These are phyloP conservation scores for Acrocyrtus sp. DNA, from an alignment of 2,888 invertebrate species.

Conservation along the genomic window DNA sequence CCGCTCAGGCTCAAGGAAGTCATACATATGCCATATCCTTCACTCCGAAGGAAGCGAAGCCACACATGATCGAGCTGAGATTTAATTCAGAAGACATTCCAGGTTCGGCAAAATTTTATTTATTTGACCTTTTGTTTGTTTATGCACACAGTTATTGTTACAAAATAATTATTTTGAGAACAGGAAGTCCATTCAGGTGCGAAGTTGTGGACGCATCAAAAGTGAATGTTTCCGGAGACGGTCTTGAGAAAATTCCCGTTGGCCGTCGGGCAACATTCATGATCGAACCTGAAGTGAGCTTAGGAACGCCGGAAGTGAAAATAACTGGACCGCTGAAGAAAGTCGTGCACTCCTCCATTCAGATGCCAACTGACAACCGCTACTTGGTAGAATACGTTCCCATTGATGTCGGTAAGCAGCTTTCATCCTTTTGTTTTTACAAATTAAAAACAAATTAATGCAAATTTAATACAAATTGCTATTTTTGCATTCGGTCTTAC, in stretches of 20 bases:
- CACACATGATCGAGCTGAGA: constrained; percentile 92
- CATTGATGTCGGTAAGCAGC: constrained; percentile 78
- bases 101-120: constrained; percentile 70
- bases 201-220: constrained; percentile 84
- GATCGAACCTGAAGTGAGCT: constrained; percentile 83
- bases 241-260: constrained; percentile 89
- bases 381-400: constrained; percentile 77
- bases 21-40: constrained; percentile 97
- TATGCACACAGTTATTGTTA: constrained; percentile 29
- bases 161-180: constrained; percentile 52
- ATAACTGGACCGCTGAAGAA: constrained; percentile 80
- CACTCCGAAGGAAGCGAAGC: constrained; percentile 89
- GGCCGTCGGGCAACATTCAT: constrained; percentile 85
- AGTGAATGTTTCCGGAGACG: constrained; percentile 81
- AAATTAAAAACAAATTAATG: neutral
- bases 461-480: neutral
- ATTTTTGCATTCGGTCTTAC: neutral
- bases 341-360: constrained; percentile 72
- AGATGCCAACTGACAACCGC: constrained; percentile 66
- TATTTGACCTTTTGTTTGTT: no score
- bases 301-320: constrained; percentile 78
- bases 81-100: constrained; percentile 98
- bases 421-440: neutral
- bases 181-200: constrained; percentile 85
- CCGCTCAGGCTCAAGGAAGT: constrained; percentile 95